These are phyloP conservation scores for Drosophila anceps DNA, from an alignment of 2,888 invertebrate genomes.

Conservation along the genomic window DNA sequence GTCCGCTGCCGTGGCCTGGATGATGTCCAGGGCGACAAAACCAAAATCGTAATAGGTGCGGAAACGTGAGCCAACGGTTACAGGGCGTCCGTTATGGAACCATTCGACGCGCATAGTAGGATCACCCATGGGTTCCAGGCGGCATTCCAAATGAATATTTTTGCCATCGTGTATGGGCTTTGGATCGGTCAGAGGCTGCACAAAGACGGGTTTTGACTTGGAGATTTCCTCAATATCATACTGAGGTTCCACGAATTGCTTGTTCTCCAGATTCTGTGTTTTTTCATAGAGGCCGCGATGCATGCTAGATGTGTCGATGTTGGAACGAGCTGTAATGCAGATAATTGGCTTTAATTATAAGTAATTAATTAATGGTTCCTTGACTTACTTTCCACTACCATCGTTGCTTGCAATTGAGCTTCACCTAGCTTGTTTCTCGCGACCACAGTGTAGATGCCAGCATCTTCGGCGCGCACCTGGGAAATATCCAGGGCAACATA, in stretches of 20 bases:
- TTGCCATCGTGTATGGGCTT: constrained; percentile 94
- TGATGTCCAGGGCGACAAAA: constrained; percentile 97
- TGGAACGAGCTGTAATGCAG: constrained; percentile 90
- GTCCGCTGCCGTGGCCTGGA: constrained; percentile 96
- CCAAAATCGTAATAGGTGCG: constrained; percentile 98
- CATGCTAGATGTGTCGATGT: constrained; percentile 95
- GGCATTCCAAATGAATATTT: constrained; percentile 95
- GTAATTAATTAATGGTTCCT: rapidly evolving
- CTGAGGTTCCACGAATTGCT: constrained; percentile 94
- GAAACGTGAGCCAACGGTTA: constrained; percentile 96
- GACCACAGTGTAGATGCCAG: constrained; percentile 96
- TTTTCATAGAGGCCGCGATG: constrained; percentile 94
- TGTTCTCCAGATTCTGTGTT: constrained; percentile 93
- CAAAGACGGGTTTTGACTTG: constrained; percentile 97
- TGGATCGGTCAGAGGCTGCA: constrained; percentile 95
- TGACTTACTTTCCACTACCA: constrained; percentile 95
- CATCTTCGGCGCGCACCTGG: constrained; percentile 96
- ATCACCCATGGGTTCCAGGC: constrained; percentile 97
- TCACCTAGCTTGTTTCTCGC: constrained; percentile 96
- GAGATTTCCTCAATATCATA: constrained; percentile 96
- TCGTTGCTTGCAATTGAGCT: constrained; percentile 92
- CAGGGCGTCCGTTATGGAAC: constrained; percentile 96
- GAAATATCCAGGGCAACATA: constrained; percentile 98
- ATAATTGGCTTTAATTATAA: not conserved
- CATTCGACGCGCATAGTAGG: constrained; percentile 98